These are phyloP conservation scores for Chloroceryle inda DNA, from an alignment of 2,797 vertebrate genomes.

Conservation along the genomic window DNA sequence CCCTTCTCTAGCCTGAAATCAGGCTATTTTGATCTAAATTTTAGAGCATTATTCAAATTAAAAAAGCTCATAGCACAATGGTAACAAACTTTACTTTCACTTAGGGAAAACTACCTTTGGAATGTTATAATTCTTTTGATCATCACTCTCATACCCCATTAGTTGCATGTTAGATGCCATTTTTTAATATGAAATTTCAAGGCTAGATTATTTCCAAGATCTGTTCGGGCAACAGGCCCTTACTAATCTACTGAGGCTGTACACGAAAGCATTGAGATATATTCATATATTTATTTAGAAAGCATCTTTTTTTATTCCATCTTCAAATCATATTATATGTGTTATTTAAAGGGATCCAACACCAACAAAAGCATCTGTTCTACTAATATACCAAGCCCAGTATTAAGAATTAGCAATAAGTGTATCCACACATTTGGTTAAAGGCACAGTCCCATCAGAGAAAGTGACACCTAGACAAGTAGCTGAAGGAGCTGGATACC, in stretches of 20 bases:
- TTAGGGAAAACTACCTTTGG: background rate
- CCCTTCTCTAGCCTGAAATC: background rate
- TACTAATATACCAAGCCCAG: background rate
- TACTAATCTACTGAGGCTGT: background rate
- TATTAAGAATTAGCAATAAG: background rate
- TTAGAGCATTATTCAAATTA: background rate
- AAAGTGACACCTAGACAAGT: background rate
- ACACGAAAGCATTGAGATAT: rapidly evolving
- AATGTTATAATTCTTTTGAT: background rate
- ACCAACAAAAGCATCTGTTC: background rate
- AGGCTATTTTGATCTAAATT: background rate
- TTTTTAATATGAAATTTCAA: background rate
- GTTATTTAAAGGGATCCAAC: background rate
- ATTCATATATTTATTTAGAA: background rate
- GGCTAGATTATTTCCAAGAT: background rate
- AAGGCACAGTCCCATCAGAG: background rate
- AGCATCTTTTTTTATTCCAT: background rate
- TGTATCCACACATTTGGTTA: background rate
- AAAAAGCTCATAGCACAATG: background rate
- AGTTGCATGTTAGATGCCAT: background rate
- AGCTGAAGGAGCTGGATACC: background rate
- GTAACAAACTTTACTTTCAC: background rate
- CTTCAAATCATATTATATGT: background rate
- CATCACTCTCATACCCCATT: background rate
- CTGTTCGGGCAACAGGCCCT: background rate